Evolutionary conservation across 2,113 vertebrate genomes (phyloP), one percentile per base, ranked within the genome.

Genomic region (Thunnus maccoyii): DNA sequence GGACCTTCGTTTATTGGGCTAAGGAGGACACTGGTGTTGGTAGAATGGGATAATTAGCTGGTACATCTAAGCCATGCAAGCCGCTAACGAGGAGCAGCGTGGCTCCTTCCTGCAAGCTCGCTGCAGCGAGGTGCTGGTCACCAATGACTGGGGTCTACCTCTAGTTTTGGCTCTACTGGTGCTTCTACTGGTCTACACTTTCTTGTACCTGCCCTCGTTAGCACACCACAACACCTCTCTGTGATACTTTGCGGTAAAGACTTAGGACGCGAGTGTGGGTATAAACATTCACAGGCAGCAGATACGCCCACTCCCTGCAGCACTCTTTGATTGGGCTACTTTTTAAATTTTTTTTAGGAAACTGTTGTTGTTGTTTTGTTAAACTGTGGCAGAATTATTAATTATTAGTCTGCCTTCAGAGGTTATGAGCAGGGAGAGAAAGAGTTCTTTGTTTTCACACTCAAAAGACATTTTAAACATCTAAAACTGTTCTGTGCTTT

Each of bases 191-290:
- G 18, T 95, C 78, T 95, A 95, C 55, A 54, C 92, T 52, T 95
- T 95, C 63, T 85, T 96, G 18, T 95, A 95, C 88, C 93, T 95
- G 80, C 94, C 94, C 0, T 92, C 94, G 47, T 87, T 83, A 1
- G 87, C 93, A 18, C 94, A 93, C 80, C 94, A 88, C 86, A 92
- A 93, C 86, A 3, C 64, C 84, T 82, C 83, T 0, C 55, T 85
- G 16, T 91, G 85, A 91, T 14, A 5, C 4, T 30, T 47, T 3
- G 3, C 0, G 58, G 32, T n/a, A 4, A 60, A 57, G n/a, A 47
- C 32, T 7, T 6, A 20, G 32, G 27, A 15, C n/a, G n/a, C 15
- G 12, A 3, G 4, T 7, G 4, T 22, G 81, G 72, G 75, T 66
- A 8, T 32, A 56, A 32, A 66, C 16, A 3, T 50, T 70, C 5